Percentiles rank a stretch among this genome's conserved stretches.
phyloP scores from a whole-genome alignment of 2,113 vertebrate species.

The Chinchilla lanigera region DNA sequence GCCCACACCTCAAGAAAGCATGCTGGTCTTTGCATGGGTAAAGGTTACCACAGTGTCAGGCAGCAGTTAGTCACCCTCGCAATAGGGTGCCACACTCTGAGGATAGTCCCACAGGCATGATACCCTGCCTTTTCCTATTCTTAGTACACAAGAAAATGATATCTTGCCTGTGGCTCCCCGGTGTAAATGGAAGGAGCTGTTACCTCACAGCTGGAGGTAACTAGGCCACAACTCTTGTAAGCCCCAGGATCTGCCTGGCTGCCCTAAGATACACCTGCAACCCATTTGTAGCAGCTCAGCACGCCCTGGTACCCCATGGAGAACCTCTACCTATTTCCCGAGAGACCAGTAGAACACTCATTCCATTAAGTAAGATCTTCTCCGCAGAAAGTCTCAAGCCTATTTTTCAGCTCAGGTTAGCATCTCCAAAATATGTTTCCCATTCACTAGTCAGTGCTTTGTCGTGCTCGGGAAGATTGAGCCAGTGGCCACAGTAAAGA shows the following conservation, averaged over 20 bases:
- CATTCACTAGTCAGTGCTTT: constrained; percentile 64
- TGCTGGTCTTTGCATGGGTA: neutral
- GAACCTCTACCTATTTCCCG: constrained; percentile 48
- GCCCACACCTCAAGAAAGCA: neutral
- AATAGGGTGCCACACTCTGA: neutral
- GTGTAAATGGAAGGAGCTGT: neutral
- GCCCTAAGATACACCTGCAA: constrained; percentile 65
- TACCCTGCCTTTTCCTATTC: neutral
- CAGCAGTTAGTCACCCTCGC: neutral
- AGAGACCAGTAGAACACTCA: constrained; percentile 66
- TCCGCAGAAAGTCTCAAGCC: constrained; percentile 59
- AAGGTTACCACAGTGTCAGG: neutral
- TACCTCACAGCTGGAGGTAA: constrained; percentile 55
- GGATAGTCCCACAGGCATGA: neutral
- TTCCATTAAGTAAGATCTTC: constrained; percentile 72
- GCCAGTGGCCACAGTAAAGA: constrained; percentile 33
- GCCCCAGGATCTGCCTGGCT: neutral
- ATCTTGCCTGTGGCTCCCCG: neutral
- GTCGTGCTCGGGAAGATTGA: constrained; percentile 60
- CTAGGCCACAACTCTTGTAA: neutral
- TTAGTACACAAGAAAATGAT: neutral
- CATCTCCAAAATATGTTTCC: constrained; percentile 66
- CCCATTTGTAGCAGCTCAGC: constrained; percentile 63
- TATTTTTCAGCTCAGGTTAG: constrained; percentile 55
- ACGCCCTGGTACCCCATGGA: constrained; percentile 19